Evolutionary conservation across 2,797 vertebrate species (phyloP).

Genomic region (Melanogrammus aeglefinus): DNA sequence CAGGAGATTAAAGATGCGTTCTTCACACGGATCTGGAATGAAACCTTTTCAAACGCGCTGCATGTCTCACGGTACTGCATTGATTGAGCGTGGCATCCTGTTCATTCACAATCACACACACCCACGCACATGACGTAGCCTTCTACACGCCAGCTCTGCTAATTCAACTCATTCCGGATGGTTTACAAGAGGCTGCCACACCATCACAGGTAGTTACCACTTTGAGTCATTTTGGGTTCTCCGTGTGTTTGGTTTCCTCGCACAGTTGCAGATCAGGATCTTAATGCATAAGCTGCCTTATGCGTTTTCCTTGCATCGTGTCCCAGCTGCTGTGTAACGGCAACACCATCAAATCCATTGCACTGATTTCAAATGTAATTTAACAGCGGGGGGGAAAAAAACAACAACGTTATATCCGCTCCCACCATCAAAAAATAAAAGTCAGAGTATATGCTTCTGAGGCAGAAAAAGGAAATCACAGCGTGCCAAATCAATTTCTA

Average conservation of each 20-base stretch:
- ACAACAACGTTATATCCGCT: conserved; percentile 45
- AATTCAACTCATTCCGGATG: background rate
- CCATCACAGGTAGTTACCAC: background rate
- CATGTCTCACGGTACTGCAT: background rate
- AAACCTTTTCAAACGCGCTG: background rate
- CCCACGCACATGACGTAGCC: background rate
- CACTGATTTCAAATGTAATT: conserved; percentile 52
- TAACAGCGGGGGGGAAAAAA: conserved; percentile 32
- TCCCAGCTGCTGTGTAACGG: conserved; percentile 31
- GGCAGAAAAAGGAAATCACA: conserved; percentile 50
- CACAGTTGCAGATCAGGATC: too few relatives aligned
- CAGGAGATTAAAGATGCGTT: conserved; percentile 70
- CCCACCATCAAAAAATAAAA: conserved; percentile 51
- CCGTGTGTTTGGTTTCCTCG: background rate
- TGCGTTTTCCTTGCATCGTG: conserved; percentile 43
- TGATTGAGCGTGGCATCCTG: background rate
- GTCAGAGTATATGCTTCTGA: conserved; percentile 51
- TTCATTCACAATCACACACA: background rate
- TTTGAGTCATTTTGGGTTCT: background rate
- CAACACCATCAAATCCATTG: conserved; percentile 53
- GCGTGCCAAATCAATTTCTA: conserved; percentile 73
- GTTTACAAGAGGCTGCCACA: background rate
- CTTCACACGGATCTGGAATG: conserved; percentile 27
- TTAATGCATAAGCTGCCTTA: background rate
- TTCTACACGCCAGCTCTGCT: background rate